Evolutionary conservation across 2,797 vertebrate species (phyloP), one percentile per base, ranked within the genome.

Genomic region (Phoebastria nigripes): DNA sequence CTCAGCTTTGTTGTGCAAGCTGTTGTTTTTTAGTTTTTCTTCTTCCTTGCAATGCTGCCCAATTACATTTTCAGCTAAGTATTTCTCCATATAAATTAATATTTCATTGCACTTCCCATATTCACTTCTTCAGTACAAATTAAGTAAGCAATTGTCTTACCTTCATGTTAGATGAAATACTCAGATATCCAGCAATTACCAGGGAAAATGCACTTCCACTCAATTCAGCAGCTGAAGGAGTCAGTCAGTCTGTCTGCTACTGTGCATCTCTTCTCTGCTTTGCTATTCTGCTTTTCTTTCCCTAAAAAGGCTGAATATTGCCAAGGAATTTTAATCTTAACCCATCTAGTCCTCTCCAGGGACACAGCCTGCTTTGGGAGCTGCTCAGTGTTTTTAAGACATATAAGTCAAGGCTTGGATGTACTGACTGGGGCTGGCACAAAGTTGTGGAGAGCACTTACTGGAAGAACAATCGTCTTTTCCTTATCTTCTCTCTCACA

Each of bases 151-250:
- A 76, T 90, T 61, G 42, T 90, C 97, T 98, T 98, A 98, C 98
- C 98, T 98, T 96, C 98, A 98, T 98, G 61, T 81, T 94, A 71
- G 72, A 84, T 55, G 56, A 97, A 88, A 91, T 70, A 85, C 47
- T 84, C 92, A 69, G 77, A 85, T 92, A 63, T 11, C 66, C 67
- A 90, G 70, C 88, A 93, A 89, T 96, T 93, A 89, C 86, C 41
- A 89, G 41, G 54, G 76, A 94, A 76, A 92, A 85, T 41, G 89
- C 56, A 90, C 65, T 65, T 93, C 56, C 72, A 82, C 51, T 73
- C 82, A 94, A 29, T 90, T 82, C 92, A 77, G 72, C 80, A 94
- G 49, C 44, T 61, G 51, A 80, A 94, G 84, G 70, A 96, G 79
- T 79, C 95, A 90, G 89, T 92, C 90, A 70, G 94, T 71, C 91